Evolutionary conservation across 2,888 invertebrate species (phyloP), one percentile per base, ranked within the genome.

Genomic region (Drosophila ezoana): DNA sequence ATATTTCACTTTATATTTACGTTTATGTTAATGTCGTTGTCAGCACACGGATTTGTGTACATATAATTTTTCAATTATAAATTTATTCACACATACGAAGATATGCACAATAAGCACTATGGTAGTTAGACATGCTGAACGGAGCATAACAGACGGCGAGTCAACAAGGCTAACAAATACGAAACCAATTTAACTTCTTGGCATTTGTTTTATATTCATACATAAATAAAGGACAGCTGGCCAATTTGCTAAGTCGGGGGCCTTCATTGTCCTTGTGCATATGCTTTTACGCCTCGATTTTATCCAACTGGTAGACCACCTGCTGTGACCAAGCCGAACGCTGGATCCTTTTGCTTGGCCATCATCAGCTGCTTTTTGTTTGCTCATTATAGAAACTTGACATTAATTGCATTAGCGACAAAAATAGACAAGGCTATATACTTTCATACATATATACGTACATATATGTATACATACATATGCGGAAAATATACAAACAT

Each of bases 181-280:
- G 79, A 88, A 84, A 80, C 76, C 84, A 88, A 85, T 85, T 88
- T 85, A 85, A 83, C 84, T 85, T 88, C 81, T 88, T 75, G 41
- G 32, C 56, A 58, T 60, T 67, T 76, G 70, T 64, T 79, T 74
- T 69, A 79, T 83, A 85, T 81, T 75, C 79, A 89, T 79, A 87
- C 87, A 70, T 77, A 84, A 85, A 79, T 87, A 77, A 81, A 65
- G 76, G 68, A 74, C 67, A 52, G 60, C 64, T 49, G 33, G 28
- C 37, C 44, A 37, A 13, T 37, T 57, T 45, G 63, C 61, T 60
- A 43, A n/a, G 9, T 52, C 33, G 37, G 40, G 47, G 41, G 33
- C 20, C 44, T 18, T 10, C 52, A 13, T 20, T 40, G 14, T 20
- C 40, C 43, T 51, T 63, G 65, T 61, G 41, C 58, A 56, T 64